Evolutionary conservation across 2,797 vertebrate species (phyloP).

Genomic region (Champsocephalus gunnari): DNA sequence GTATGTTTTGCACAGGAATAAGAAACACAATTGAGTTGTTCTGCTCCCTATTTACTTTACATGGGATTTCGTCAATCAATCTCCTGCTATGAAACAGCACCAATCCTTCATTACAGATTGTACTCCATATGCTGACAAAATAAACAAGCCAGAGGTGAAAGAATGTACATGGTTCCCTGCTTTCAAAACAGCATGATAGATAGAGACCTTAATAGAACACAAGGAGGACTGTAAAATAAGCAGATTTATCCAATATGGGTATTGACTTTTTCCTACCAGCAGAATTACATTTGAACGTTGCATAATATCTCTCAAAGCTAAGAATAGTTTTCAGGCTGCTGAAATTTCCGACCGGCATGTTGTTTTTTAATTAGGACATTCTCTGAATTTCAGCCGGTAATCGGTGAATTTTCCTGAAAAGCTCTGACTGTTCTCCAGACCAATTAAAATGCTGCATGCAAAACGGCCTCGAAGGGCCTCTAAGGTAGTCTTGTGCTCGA

Average conservation of each 20-base stretch:
- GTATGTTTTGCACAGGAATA: neutral
- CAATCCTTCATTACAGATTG: constrained; percentile 23
- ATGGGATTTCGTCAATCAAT: constrained; percentile 22
- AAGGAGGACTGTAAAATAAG: neutral
- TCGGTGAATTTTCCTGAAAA: constrained; percentile 70
- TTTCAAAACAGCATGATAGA: constrained; percentile 14
- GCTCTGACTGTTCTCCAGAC: constrained; percentile 58
- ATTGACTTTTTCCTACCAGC: constrained; percentile 1
- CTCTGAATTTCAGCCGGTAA: constrained; percentile 55
- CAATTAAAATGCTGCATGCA: constrained; percentile 69
- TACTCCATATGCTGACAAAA: constrained; percentile 27
- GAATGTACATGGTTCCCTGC: neutral
- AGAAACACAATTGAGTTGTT: constrained; percentile 25
- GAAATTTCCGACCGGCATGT: constrained; percentile 35
- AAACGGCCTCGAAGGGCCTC: constrained; percentile 42
- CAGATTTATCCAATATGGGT: neutral
- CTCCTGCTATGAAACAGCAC: constrained; percentile 5
- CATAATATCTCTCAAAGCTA: constrained; percentile 29
- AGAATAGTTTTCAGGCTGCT: constrained; percentile 46
- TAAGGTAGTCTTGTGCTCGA: constrained; percentile 45
- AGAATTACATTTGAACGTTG: constrained; percentile 18
- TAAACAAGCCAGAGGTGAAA: constrained; percentile 36
- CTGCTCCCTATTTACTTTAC: constrained; percentile 14
- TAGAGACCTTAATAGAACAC: neutral
- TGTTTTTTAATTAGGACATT: constrained; percentile 65